Evolutionary conservation across 2,797 vertebrate genomes (phyloP).

Genomic region (Limosa lapponica): DNA sequence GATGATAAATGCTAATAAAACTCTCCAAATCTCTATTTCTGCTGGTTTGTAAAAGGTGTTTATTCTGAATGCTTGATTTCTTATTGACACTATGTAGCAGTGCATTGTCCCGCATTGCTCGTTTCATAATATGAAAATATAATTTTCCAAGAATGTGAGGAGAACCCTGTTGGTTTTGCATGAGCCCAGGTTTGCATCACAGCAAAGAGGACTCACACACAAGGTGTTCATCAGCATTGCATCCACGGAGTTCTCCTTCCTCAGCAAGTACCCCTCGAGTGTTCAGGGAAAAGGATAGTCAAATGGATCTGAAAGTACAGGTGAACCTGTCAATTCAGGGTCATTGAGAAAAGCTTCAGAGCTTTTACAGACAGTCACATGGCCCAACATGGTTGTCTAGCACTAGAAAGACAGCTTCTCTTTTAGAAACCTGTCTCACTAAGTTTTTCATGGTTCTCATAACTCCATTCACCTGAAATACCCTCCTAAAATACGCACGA

Average conservation of each 20-base stretch:
- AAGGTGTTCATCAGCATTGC: not conserved
- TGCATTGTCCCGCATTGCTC: not conserved
- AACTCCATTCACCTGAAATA: conserved; percentile 49
- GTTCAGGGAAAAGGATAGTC: not conserved
- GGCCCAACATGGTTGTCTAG: not conserved
- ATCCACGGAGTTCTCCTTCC: not conserved
- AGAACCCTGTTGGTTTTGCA: not conserved
- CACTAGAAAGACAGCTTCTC: not conserved
- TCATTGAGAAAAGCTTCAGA: not conserved
- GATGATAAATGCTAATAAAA: not conserved
- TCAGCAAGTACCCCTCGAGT: not conserved
- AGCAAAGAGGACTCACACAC: not conserved
- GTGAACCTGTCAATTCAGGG: not conserved
- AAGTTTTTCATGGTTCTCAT: conserved; percentile 28
- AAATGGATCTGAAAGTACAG: not conserved
- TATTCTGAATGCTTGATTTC: not conserved
- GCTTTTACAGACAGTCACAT: not conserved
- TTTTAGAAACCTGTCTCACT: conserved; percentile 24
- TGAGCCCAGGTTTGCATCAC: not conserved
- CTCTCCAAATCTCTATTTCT: not conserved
- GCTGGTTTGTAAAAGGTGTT: not conserved
- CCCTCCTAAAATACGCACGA: not conserved
- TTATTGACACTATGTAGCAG: not conserved
- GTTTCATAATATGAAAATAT: not conserved
- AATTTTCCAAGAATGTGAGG: not conserved